A percentile compares a stretch with the other conserved stretches of the same genome.
phyloP scores from a whole-genome alignment of 2,113 vertebrate species.

The Dicrurus megarhynchus region DNA sequence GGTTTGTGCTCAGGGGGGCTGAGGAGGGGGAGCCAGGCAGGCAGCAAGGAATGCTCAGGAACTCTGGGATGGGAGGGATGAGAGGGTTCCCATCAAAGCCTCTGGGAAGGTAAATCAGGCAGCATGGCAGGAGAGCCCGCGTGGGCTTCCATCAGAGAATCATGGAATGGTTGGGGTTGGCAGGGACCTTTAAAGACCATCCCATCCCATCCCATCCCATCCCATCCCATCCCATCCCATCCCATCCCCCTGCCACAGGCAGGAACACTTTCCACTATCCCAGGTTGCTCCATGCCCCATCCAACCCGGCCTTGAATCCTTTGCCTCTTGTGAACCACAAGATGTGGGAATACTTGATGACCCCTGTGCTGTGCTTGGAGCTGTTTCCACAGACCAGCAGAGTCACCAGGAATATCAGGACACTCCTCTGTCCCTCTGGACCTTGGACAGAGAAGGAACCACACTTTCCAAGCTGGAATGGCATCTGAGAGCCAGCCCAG shows the following conservation, averaged over 20 bases:
- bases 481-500: neutral
- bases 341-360: neutral
- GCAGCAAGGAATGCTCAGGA: neutral
- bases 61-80: neutral
- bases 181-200: neutral
- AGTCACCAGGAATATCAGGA: neutral
- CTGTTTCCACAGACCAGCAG: neutral
- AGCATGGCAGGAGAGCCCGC: neutral
- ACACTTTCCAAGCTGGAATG: fast-evolving
- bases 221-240: neutral
- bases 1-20: neutral
- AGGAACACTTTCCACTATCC: no score
- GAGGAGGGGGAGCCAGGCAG: neutral
- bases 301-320: neutral
- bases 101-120: neutral
- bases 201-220: neutral
- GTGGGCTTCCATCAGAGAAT: neutral
- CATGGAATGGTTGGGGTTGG: neutral
- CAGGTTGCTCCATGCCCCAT: neutral
- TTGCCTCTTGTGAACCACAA: neutral
- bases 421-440: neutral
- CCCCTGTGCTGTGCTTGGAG: neutral
- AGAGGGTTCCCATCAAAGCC: neutral
- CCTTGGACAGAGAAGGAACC: neutral
- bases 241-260: neutral